Base-by-base conservation (phyloP, 2,797 vertebrate species). In the Microcaecilia unicolor region DNA sequence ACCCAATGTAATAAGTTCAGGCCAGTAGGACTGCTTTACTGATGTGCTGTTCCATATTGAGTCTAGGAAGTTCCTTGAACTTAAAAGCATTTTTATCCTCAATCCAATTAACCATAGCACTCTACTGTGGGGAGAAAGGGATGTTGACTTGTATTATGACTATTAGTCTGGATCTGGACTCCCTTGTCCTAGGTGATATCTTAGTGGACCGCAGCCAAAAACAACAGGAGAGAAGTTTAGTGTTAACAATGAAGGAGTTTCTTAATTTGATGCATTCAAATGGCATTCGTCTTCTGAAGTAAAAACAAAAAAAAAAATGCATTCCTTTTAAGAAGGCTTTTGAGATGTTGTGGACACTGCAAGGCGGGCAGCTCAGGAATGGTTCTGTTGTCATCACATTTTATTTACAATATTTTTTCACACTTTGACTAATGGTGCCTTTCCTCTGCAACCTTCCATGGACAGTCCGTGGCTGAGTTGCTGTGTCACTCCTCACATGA, bases 341-440 rank as follows among this genome's bases (percentile, higher is more conserved):
- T 34, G 48, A 48, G 60, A 47, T 49, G 40, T 4, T 25, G 53
- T 44, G 39, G 44, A 41, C 49, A 60, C 51, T 55, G 55, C 56
- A 60, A 61, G 60, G 56, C 55, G 51, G 64, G 52, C 64, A 55
- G 52, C 50, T 54, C 63, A 55, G 66, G 48, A 70, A 76, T 64
- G 44, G 56, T 47, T 27, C 22, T 25, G 58, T 59, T 70, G 66
- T 73, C 67, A 65, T 59, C 69, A 42, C 60, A 50, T 70, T 68
- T 68, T 66, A 70, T 71, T 74, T 68, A 65, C 67, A 59, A 68
- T 72, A 75, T 73, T 66, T 32, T 61, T 43, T 70, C 60, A 53
- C 59, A 30, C 62, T 61, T 62, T 70, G 61, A 69, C 64, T 72
- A 78, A 76, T 73, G 66, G 55, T 57, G 52, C 57, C 65, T 70